Base-by-base conservation (phyloP, 2,888 invertebrate genomes). In the Tetrapedia diversipes region DNA sequence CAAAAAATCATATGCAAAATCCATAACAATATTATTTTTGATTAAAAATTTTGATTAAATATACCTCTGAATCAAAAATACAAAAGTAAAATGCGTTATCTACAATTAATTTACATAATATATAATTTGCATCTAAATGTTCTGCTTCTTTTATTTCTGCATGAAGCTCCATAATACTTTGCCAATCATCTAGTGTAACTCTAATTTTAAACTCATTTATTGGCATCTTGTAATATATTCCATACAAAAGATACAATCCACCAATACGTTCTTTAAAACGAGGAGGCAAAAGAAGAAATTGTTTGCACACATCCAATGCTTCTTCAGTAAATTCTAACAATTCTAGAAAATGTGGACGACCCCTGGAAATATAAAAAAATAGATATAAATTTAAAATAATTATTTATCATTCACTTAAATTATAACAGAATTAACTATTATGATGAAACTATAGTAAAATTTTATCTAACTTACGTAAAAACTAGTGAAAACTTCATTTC, bases 261-360 rank as follows among this genome's bases (percentile, higher is more conserved):
- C 88, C 89, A 14, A 91, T 81, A 45, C 88, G 87, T 75, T 90
- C 88, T 60, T 88, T 87, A 16, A 90, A 86, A 2, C 81, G 75
- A 16, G 74, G 63, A 3, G 86, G 82, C 3, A 83, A 76, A 4
- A 89, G 68, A 37, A 90, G 59, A 66, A 89, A 89, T 56, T 89
- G 85, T 63, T 91, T 91, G 1, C 87, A 87, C 45, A 89, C 77
- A 2, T 86, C 70, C 16, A 91, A 73, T 24, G 86, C 76, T 77
- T 91, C 90, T 76, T 91, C 90, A n/a, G 90, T 90, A 78, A 91
- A 91, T 86, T 88, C 87, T 2, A 87, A 63, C 29, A 90, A 68
- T 63, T 90, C 89, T 8, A 78, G 64, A 47, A 84, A 83, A 32
- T 79, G 83, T 71, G 79, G 85, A 53, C 88, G 82, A 24, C 87